Percentiles rank a stretch among this genome's conserved stretches.
Evolutionary conservation across 2,888 invertebrate species (phyloP).

Genomic region (Sepioteuthis lessoniana): DNA sequence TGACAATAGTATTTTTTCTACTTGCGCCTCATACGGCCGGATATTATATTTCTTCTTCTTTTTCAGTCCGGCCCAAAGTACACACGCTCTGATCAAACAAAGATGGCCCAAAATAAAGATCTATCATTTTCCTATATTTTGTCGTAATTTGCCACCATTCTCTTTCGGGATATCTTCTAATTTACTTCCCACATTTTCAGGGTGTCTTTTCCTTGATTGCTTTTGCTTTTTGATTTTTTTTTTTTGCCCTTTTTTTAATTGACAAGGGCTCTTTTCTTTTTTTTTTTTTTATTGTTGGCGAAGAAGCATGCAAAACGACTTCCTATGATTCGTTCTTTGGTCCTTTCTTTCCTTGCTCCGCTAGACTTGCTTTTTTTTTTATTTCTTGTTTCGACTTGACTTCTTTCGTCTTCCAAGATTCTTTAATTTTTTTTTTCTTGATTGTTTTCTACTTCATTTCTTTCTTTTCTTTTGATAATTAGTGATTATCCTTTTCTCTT

Average conservation of each 20-base stretch:
- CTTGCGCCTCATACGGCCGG: neutral
- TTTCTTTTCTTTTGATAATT: too few species aligned
- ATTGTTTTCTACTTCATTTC: too few species aligned
- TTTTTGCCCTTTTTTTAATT: neutral
- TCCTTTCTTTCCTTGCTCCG: too few species aligned
- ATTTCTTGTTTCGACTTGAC: too few species aligned
- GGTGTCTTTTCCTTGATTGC: neutral
- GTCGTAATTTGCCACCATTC: neutral
- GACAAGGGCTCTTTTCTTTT: too few species aligned
- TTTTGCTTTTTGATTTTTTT: neutral
- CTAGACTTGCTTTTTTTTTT: too few species aligned
- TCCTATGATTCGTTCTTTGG: too few species aligned
- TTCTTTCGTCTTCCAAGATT: too few species aligned
- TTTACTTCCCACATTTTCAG: conserved; percentile 10
- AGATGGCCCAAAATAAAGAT: neutral
- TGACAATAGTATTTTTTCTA: conserved; percentile 10
- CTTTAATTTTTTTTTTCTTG: too few species aligned
- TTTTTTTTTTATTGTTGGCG: too few species aligned
- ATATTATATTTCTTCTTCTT: neutral
- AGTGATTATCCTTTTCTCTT: too few species aligned
- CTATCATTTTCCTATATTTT: conserved; percentile 33
- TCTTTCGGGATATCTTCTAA: neutral
- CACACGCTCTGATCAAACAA: conserved; percentile 2
- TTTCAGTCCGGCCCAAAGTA: neutral
- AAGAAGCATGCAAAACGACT: too few species aligned